Conservation (phyloP, 53 echinoderm and acorn worm species). For the Holothuria leucospilota region DNA sequence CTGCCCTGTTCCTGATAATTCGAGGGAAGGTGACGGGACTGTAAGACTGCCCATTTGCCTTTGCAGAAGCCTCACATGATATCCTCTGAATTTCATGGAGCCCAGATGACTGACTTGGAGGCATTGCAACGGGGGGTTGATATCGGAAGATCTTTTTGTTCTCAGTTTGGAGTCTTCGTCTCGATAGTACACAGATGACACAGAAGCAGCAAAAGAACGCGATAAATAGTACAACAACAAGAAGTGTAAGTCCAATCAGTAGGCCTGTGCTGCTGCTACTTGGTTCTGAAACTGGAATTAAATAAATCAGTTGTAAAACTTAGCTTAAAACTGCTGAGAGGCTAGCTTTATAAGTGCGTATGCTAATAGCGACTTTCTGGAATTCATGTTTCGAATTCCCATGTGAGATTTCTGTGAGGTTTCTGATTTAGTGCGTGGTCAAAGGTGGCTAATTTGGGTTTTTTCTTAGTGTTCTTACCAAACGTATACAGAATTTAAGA, state of each 20-base stretch:
- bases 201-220: constrained; percentile 17
- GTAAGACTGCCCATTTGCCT: neutral
- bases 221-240: neutral
- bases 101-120: neutral
- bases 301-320: too few species aligned
- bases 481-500: too few species aligned
- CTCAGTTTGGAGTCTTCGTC: neutral
- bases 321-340: too few species aligned
- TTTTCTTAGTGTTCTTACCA: too few species aligned
- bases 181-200: neutral
- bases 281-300: too few species aligned
- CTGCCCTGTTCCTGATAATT: constrained; percentile 15
- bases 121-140: neutral
- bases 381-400: too few species aligned
- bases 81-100: neutral
- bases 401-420: too few species aligned
- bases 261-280: neutral
- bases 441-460: too few species aligned
- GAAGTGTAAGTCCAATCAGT: neutral
- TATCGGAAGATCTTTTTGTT: constrained; percentile 8
- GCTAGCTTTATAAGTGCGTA: too few species aligned
- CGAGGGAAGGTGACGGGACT: neutral
- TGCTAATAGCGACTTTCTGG: too few species aligned
- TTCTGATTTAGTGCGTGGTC: too few species aligned
- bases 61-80: neutral